Base-by-base conservation (phyloP, 2,797 vertebrate genomes). In the Thaleichthys pacificus region DNA sequence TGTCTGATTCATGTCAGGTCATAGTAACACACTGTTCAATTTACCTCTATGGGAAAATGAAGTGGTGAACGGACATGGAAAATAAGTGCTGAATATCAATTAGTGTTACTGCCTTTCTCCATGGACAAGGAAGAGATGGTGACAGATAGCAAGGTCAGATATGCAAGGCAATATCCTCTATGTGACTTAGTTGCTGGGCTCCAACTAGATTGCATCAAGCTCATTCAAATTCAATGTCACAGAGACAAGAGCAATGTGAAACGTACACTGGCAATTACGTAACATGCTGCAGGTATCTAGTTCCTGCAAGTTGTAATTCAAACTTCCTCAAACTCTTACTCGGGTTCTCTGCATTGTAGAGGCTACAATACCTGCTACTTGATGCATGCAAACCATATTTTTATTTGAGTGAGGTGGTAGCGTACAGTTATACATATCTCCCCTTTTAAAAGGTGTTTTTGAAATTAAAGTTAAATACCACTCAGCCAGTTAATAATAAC, bases 181-280 rank as follows among this genome's bases (percentile, higher is more conserved):
- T 54, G 32, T 57, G 47, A 56, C 6, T 15, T 21, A 11, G 67
- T 21, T 30, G 35, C 14, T 15, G 5, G 7, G 62, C 28, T 62
- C 30, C 42, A 19, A 30, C 47, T 26, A 54, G 66, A 69, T 74
- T 69, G 47, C 72, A 73, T 68, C 66, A 61, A 62, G 28, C 66
- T 68, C 72, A 74, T 74, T 69, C 66, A 69, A 74, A 56, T 56
- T 69, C 58, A 69, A 62, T 69, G 72, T 54, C 24, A 24, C 12
- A 2, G 42, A 21, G 63, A 61, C n/a, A 38, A 69, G 58, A 15
- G 24, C 42, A 12, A 21, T 26, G 66, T 69, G 66, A 74, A 74
- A 74, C 49, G 11, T 63, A 74, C 72, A 69, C 66, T n/a, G 30
- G 12, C 30, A 7, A 22, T 63, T 74, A 68, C 49, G 51, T 24